These are phyloP conservation scores for Drosophila arawakana DNA, from an alignment of 1,140 invertebrate genomes.

Conservation along the genomic window DNA sequence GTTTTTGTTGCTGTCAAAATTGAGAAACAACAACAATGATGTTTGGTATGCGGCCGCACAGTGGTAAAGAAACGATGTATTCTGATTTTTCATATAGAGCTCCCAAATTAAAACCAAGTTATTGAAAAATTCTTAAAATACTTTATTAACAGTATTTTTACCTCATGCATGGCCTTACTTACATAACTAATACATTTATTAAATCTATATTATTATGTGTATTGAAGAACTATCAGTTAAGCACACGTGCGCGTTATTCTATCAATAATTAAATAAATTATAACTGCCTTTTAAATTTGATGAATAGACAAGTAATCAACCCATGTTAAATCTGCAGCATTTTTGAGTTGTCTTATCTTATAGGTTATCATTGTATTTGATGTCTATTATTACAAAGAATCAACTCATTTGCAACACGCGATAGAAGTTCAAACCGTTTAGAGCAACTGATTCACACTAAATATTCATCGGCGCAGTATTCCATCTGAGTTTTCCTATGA, in stretches of 20 bases:
- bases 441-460: conserved; percentile 29
- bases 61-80: conserved; percentile 13
- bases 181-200: conserved; percentile 24
- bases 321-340: conserved; percentile 1
- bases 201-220: conserved; percentile 21
- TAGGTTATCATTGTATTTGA: conserved; percentile 24
- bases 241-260: conserved; percentile 21
- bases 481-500: conserved; percentile 49
- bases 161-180: conserved; percentile 32
- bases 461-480: conserved; percentile 32
- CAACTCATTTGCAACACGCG: conserved; percentile 9
- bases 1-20: conserved; percentile 36
- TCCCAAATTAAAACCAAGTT: background rate
- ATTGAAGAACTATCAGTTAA: conserved; percentile 21
- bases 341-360: conserved; percentile 32
- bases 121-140: conserved; percentile 27
- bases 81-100: background rate
- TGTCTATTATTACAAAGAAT: conserved; percentile 26
- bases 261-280: conserved; percentile 6
- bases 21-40: conserved; percentile 30
- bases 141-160: conserved; percentile 50
- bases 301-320: conserved; percentile 1
- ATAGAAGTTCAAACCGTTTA: conserved; percentile 3
- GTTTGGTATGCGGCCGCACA: conserved; percentile 22
- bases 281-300: conserved; percentile 5